A percentile compares a stretch with the other conserved stretches of the same genome.
phyloP scores from a whole-genome alignment of 2,888 invertebrate species.

The Scaptomyza reducta region DNA sequence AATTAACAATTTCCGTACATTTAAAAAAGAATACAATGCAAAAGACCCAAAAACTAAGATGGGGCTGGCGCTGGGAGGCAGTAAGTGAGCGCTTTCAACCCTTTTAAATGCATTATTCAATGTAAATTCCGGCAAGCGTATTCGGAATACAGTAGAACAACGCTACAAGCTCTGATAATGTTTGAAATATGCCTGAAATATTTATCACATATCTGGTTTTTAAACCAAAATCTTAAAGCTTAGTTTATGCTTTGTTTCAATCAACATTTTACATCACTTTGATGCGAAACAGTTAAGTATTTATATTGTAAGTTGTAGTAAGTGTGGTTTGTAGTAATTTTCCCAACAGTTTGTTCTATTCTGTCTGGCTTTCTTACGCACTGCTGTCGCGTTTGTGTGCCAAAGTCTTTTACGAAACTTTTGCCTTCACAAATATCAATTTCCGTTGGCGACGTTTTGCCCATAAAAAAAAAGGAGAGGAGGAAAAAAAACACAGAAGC shows the following conservation, averaged over 20 bases:
- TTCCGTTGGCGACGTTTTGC: slow-evolving; percentile 74
- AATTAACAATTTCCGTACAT: slow-evolving; percentile 78
- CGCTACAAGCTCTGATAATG: background rate
- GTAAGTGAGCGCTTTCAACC: slow-evolving; percentile 19
- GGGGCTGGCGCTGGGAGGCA: background rate
- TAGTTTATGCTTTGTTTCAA: background rate
- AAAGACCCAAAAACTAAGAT: slow-evolving; percentile 3
- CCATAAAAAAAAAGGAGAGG: slow-evolving; percentile 57
- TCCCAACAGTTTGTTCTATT: background rate
- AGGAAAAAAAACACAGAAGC: slow-evolving; percentile 4
- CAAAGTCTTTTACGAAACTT: slow-evolving; percentile 63
- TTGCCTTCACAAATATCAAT: slow-evolving; percentile 75
- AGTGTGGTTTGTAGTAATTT: background rate
- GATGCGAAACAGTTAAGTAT: background rate
- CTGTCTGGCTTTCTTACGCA: slow-evolving; percentile 1
- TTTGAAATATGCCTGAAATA: too few species aligned
- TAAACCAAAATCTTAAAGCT: too few species aligned
- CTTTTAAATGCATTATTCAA: slow-evolving; percentile 19
- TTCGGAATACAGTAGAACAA: slow-evolving; percentile 25
- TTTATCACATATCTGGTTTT: too few species aligned
- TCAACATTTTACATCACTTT: too few species aligned
- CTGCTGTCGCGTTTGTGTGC: slow-evolving; percentile 47
- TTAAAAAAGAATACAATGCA: slow-evolving; percentile 48
- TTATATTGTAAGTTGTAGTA: slow-evolving; percentile 3
- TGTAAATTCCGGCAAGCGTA: background rate